Evolutionary conservation across 2,113 vertebrate species (phyloP), one percentile per base, ranked within the genome.

Genomic region (Hoplias malabaricus): DNA sequence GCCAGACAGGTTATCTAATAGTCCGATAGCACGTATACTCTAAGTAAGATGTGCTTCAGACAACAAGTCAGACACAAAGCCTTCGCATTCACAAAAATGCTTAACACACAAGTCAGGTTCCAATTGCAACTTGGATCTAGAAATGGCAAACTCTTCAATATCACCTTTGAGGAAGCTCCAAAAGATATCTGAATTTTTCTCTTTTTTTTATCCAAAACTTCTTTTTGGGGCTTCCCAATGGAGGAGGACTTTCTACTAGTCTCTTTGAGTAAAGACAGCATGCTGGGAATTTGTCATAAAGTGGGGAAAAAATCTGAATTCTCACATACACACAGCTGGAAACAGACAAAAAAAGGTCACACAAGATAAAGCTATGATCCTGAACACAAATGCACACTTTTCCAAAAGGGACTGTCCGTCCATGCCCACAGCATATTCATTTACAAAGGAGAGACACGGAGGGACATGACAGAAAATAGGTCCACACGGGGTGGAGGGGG

Each of bases 391-490:
- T 29, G 29, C 27, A 66, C 23, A 82, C 40, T 29, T 21, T 33
- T 38, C n/a, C 40, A 69, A 57, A n/a, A 40, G 29, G 29, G 25
- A 62, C 48, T n/a, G n/a, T n/a, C 57, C 19, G 19, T 56, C 42
- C 54, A 69, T 69, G 62, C 56, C n/a, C 54, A 62, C 27, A 25
- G 21, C 63, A 62, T 50, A 23, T 66, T 43, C 34, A 70, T 81
- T 81, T 75, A 84, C 78, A 79, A 81, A 54, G 14, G 7, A 33
- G 31, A 68, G 48, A 77, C 80, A 81, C 31, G 53, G 61, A 67
- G 43, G 46, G 59, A 79, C 79, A 65, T 65, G 25, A 76, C 23
- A 71, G 78, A 57, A 65, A 71, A 62, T 4, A 69, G 48, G 67
- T 69, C 53, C 42, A 48, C 27, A 70, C 31, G 6, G 25, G 48